Conservation (phyloP, 1,140 invertebrate genomes). For the Trichomalopsis sarcophagae region DNA sequence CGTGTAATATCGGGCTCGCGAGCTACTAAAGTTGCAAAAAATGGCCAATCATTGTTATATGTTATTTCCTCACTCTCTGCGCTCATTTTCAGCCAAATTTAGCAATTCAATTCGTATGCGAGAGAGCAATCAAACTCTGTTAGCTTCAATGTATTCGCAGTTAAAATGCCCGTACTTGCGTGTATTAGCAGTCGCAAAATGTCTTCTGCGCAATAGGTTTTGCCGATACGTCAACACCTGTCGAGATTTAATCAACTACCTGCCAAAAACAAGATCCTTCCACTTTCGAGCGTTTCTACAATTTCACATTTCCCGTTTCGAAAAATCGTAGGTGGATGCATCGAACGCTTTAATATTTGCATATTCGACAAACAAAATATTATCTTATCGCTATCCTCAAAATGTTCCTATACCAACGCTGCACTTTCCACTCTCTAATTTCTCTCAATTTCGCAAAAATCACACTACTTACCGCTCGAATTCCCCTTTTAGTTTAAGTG, state of each 20-base stretch:
- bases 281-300: neutral
- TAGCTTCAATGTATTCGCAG: neutral
- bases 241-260: neutral
- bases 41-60: too few relatives aligned
- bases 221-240: neutral
- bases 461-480: too few relatives aligned
- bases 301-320: neutral
- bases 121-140: neutral
- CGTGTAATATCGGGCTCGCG: too few relatives aligned
- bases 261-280: neutral
- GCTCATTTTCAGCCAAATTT: too few relatives aligned
- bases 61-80: too few relatives aligned
- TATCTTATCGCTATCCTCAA: neutral
- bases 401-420: neutral
- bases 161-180: too few relatives aligned
- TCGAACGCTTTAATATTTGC: neutral
- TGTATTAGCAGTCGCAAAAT: neutral
- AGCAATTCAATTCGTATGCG: too few relatives aligned
- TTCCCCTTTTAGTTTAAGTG: too few relatives aligned
- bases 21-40: too few relatives aligned
- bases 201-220: too few relatives aligned
- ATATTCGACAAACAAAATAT: neutral
- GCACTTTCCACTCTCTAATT: slow-evolving; percentile 34
- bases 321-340: neutral
- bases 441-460: neutral